phyloP scores from a whole-genome alignment of 2,797 vertebrate species.

The Halcyon chelicuti region DNA sequence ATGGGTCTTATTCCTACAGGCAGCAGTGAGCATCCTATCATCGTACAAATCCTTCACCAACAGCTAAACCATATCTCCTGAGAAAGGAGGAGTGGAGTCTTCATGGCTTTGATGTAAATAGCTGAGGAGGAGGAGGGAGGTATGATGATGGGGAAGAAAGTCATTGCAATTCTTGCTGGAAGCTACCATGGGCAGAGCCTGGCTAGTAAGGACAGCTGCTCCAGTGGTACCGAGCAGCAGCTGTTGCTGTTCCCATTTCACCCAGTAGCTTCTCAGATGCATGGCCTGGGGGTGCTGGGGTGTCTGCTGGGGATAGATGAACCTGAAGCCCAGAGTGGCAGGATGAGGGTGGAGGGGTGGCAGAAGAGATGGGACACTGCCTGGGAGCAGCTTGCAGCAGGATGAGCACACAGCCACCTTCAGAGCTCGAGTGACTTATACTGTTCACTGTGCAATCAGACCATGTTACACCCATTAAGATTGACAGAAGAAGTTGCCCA shows the following conservation, averaged over 20 bases:
- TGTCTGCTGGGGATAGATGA: not conserved
- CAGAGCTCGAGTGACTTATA: not conserved
- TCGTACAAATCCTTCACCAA: not conserved
- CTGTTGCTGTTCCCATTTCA: not conserved
- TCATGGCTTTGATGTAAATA: not conserved
- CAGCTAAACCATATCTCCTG: not conserved
- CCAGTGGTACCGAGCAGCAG: accelerated
- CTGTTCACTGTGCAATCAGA: not conserved
- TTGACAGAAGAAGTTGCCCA: not conserved
- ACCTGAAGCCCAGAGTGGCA: not conserved
- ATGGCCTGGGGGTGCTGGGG: accelerated
- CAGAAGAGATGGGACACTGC: not conserved
- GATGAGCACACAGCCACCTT: not conserved
- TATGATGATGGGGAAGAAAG: not conserved
- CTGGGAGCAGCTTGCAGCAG: not conserved
- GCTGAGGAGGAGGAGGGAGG: not conserved
- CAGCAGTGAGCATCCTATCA: not conserved
- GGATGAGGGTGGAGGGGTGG: not conserved
- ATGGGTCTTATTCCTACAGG: not conserved
- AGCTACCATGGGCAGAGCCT: not conserved
- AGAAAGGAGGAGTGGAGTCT: not conserved
- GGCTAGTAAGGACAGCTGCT: not conserved
- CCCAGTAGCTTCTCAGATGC: accelerated
- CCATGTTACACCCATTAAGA: accelerated
- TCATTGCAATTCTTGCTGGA: not conserved